These are phyloP conservation scores for Megaceryle torquata DNA, from an alignment of 2,113 vertebrate genomes.

Conservation along the genomic window DNA sequence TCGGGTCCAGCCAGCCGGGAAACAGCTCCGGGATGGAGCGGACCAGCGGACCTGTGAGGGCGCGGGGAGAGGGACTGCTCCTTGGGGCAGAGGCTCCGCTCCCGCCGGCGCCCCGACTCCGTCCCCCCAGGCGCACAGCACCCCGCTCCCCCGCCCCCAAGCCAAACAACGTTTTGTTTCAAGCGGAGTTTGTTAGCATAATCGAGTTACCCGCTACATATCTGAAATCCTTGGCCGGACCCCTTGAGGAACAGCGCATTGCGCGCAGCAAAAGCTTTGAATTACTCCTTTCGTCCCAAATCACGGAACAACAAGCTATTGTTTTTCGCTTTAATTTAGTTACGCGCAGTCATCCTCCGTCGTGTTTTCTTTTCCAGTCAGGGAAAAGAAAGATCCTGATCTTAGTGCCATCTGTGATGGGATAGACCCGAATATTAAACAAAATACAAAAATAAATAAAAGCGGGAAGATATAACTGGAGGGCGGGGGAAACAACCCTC, in stretches of 20 bases:
- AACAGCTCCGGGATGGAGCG: not conserved
- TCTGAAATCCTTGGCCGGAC: slow-evolving; percentile 21
- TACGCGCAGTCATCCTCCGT: not conserved
- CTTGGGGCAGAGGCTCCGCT: not conserved
- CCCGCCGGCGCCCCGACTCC: not conserved
- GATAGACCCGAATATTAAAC: not conserved
- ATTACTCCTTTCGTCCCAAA: slow-evolving; percentile 6
- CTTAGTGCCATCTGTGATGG: not conserved
- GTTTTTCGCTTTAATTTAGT: not conserved
- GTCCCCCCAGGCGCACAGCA: not conserved
- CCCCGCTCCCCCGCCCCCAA: not conserved
- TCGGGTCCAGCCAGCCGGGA: not conserved
- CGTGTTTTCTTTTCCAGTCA: not conserved
- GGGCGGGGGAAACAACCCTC: fast-evolving
- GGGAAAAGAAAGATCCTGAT: not conserved
- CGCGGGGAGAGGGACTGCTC: not conserved
- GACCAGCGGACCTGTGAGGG: not conserved
- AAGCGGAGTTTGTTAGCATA: slow-evolving; percentile 29
- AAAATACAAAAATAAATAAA: not conserved
- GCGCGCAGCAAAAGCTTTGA: slow-evolving; percentile 25
- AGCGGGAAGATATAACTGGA: not conserved
- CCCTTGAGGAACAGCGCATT: not conserved
- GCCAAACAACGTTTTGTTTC: not conserved
- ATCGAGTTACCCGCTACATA: slow-evolving; percentile 46
- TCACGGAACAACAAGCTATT: slow-evolving; percentile 16